phyloP scores from a whole-genome alignment of 2,888 invertebrate genomes.

The Troides oblongomaculatus region DNA sequence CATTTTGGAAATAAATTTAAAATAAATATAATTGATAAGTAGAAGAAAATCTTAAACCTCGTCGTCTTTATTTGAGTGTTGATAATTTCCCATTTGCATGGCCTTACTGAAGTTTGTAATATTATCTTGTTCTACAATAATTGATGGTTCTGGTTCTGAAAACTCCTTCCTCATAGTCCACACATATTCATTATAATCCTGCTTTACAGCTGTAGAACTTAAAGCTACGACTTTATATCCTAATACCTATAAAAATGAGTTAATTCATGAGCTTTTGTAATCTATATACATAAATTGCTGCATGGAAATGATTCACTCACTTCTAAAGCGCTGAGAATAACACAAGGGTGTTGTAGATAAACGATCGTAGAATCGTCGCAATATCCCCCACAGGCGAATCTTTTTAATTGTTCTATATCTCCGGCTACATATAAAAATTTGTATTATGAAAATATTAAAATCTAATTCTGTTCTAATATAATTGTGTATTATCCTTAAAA shows the following conservation, averaged over 20 bases:
- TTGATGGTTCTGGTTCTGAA: constrained; percentile 88
- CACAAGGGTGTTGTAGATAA: constrained; percentile 92
- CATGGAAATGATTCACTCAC: constrained; percentile 49
- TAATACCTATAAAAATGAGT: constrained; percentile 79
- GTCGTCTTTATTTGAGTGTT: constrained; percentile 69
- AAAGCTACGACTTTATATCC: constrained; percentile 94
- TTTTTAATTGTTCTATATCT: constrained; percentile 90
- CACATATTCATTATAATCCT: constrained; percentile 94
- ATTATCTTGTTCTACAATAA: constrained; percentile 81
- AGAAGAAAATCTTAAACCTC: constrained; percentile 56
- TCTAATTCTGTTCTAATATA: constrained; percentile 3
- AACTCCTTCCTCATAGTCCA: constrained; percentile 96
- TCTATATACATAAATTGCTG: neutral
- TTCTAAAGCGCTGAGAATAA: constrained; percentile 91
- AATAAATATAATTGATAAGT: constrained; percentile 31
- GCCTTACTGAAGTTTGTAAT: constrained; percentile 81
- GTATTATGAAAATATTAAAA: constrained; percentile 12
- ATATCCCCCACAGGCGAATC: constrained; percentile 91
- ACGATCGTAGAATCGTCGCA: constrained; percentile 92
- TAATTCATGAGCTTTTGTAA: neutral
- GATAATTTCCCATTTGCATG: constrained; percentile 69
- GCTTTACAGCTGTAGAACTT: constrained; percentile 91
- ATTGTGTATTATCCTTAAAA: constrained; percentile 18
- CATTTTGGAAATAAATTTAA: constrained; percentile 45
- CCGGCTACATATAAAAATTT: constrained; percentile 74